Evolutionary conservation across 2,113 vertebrate genomes (phyloP), one percentile per base, ranked within the genome.

Genomic region (Motacilla tschutschensis): DNA sequence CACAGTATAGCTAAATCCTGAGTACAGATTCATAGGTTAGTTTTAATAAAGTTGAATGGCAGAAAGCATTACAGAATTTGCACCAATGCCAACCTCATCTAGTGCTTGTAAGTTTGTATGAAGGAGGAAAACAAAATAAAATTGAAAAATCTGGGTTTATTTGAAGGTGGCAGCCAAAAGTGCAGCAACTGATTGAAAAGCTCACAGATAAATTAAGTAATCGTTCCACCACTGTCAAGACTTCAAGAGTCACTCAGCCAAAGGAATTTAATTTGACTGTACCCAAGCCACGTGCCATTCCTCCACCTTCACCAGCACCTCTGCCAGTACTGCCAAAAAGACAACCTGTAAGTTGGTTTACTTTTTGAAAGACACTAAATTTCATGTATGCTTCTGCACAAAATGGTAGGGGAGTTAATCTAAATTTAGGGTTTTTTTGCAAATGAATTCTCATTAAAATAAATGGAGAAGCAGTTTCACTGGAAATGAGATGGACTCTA

Each of bases 111-210:
- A 58, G 19, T 51, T 41, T 77, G 12, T 35, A 24, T 64, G 50
- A 60, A 71, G 79, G 17, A 53, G 40, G 43, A 47, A n/a, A 67
- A 41, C 17, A 22, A 89, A 78, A 72, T 40, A 38, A 87, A 86
- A 54, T 47, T 44, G 24, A 40, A 72, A 78, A 88, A 14, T 88
- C 24, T 93, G 48, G 47, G 67, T 92, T 91, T 62, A 46, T 89
- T 94, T 92, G 54, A 93, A 99, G 98, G 51, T 98, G 98, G 98
- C 97, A 97, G 83, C 97, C 97, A 15, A 91, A 98, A 92, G 93
- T 99, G 28, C 96, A 97, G 76, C 90, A 89, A 71, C 91, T 99
- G 72, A 83, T 98, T 71, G 84, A 92, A 43, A 93, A 97, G 57
- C 96, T 99, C 57, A 91, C 94, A 75, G 93, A 92, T 15, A 93